Evolutionary conservation across 2,888 invertebrate genomes (phyloP).

Genomic region (Drosophila longiperda): DNA sequence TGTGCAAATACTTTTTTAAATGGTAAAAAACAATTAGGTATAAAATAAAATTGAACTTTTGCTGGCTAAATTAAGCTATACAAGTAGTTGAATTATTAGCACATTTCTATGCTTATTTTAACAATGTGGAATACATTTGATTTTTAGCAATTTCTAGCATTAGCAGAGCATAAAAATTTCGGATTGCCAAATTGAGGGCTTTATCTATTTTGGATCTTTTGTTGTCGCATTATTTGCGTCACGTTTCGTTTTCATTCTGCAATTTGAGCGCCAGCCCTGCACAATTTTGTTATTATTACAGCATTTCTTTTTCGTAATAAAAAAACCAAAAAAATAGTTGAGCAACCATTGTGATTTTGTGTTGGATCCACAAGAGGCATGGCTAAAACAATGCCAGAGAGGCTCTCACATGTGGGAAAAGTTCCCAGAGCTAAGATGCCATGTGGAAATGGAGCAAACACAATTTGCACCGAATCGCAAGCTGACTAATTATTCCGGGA

Average conservation of each 20-base stretch:
- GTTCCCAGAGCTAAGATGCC: constrained; percentile 56
- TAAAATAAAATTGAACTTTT: neutral
- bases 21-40: neutral
- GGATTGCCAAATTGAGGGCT: neutral
- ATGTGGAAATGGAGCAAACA: constrained; percentile 67
- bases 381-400: constrained; percentile 53
- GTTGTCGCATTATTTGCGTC: constrained; percentile 65
- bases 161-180: constrained; percentile 30
- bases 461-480: constrained; percentile 48
- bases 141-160: neutral
- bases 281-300: constrained; percentile 71
- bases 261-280: constrained; percentile 56
- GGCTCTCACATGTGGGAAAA: constrained; percentile 59
- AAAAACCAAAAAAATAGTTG: constrained; percentile 46
- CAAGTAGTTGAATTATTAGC: neutral
- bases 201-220: constrained; percentile 11
- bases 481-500: constrained; percentile 55
- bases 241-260: constrained; percentile 76
- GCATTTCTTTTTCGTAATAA: constrained; percentile 65
- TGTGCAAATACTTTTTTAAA: neutral
- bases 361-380: constrained; percentile 19
- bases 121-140: too few species aligned
- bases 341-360: constrained; percentile 56
- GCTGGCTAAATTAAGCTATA: neutral
- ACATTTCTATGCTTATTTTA: neutral